Percentiles rank a stretch among this genome's conserved stretches.
Conservation (phyloP, 2,113 vertebrate species). For the Salvelinus alpinus region DNA sequence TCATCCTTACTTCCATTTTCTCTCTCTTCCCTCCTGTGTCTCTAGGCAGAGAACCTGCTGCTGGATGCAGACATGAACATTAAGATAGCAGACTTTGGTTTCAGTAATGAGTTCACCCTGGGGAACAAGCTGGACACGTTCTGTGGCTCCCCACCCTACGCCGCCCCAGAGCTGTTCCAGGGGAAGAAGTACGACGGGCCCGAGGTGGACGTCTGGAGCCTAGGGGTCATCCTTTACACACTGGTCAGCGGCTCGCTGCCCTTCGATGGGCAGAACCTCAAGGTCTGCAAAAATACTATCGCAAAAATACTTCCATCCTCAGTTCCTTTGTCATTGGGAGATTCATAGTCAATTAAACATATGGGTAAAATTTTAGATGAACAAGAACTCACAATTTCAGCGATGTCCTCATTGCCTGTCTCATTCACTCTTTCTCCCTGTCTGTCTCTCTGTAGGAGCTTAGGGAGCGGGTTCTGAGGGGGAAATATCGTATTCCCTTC, state of each 20-base stretch:
- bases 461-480: conserved; percentile 93
- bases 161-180: conserved; percentile 97
- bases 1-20: not conserved
- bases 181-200: conserved; percentile 98
- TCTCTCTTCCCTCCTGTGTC: not conserved
- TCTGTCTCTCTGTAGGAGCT: conserved; percentile 77
- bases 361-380: no score
- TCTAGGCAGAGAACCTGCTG: conserved; percentile 95
- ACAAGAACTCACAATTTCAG: no score
- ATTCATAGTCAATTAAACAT: no score
- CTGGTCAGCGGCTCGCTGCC: conserved; percentile 97
- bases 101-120: conserved; percentile 97
- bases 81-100: conserved; percentile 98
- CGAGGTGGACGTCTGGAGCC: conserved; percentile 98
- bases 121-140: conserved; percentile 99
- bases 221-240: conserved; percentile 97
- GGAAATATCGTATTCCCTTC: conserved; percentile 98
- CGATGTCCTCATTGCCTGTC: not conserved
- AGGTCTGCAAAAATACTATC: conserved; percentile 41
- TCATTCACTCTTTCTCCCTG: not conserved
- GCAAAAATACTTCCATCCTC: no score
- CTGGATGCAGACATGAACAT: conserved; percentile 99
- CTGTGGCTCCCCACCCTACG: conserved; percentile 96
- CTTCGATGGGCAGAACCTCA: conserved; percentile 97
- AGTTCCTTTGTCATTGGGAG: no score